A percentile compares a stretch with the other conserved stretches of the same genome.
phyloP scores from a whole-genome alignment of 2,797 vertebrate genomes.

The Pantherophis alleghaniensis region DNA sequence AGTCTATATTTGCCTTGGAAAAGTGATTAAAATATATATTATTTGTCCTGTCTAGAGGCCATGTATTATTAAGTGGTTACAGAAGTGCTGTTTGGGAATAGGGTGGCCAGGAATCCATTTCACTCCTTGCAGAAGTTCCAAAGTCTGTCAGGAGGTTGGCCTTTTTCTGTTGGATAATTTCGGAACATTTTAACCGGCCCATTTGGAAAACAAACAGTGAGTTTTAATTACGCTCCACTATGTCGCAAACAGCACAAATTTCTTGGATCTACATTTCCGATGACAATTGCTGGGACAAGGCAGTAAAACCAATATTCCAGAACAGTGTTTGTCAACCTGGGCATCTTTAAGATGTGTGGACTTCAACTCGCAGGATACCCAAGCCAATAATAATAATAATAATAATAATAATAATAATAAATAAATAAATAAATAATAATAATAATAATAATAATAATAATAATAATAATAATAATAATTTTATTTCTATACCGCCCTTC shows the following conservation, averaged over 20 bases:
- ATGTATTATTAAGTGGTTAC: constrained; percentile 82
- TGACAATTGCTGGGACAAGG: constrained; percentile 42
- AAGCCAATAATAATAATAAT: too few species aligned
- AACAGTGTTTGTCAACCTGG: neutral
- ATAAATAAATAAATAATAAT: too few species aligned
- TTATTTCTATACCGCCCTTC: too few species aligned
- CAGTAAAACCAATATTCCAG: constrained; percentile 20
- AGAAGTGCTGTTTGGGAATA: constrained; percentile 71
- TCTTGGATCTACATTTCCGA: constrained; percentile 4
- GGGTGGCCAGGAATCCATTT: constrained; percentile 70
- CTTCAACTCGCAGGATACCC: too few species aligned
- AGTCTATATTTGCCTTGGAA: constrained; percentile 77
- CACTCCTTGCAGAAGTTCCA: constrained; percentile 67
- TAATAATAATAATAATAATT: too few species aligned
- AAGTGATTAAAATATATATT: constrained; percentile 83
- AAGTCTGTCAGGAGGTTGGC: neutral
- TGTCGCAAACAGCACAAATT: constrained; percentile 45
- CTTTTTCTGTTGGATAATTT: constrained; percentile 59
- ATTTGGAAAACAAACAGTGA: constrained; percentile 62
- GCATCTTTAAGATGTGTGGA: too few species aligned
- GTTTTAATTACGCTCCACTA: constrained; percentile 68
- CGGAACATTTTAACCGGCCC: constrained; percentile 60
- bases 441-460: too few species aligned
- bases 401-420: too few species aligned
- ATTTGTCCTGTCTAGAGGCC: constrained; percentile 80